A percentile compares a stretch with the other conserved stretches of the same genome.
Conservation (phyloP, 2,888 invertebrate genomes). For the Abrostola triplasia region DNA sequence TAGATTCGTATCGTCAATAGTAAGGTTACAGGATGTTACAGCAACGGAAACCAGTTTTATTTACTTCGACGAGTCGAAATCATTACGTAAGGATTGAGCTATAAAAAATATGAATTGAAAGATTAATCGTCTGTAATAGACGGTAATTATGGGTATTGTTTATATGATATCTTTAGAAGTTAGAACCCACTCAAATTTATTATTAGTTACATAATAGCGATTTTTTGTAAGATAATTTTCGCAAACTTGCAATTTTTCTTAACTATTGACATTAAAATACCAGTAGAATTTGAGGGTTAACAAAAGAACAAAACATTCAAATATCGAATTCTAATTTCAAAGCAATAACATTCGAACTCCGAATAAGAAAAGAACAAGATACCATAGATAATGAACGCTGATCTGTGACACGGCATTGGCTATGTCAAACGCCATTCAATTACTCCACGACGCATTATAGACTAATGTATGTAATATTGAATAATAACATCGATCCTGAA, state of each 20-base stretch:
- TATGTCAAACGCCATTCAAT: constrained; percentile 72
- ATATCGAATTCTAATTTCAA: constrained; percentile 1
- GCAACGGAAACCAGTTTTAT: constrained; percentile 44
- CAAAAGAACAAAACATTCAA: not conserved
- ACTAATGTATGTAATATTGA: constrained; percentile 65
- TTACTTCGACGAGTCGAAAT: constrained; percentile 41
- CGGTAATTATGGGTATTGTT: constrained; percentile 26
- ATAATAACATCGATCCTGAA: constrained; percentile 68
- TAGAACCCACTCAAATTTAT: too few relatives aligned
- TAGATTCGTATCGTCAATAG: constrained; percentile 62
- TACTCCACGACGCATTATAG: constrained; percentile 60
- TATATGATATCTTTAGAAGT: constrained; percentile 11
- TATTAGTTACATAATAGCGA: too few relatives aligned
- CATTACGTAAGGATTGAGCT: constrained; percentile 32
- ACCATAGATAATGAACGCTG: constrained; percentile 66
- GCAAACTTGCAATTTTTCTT: too few relatives aligned
- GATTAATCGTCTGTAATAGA: constrained; percentile 38
- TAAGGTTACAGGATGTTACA: constrained; percentile 74
- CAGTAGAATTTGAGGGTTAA: not conserved
- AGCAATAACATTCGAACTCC: constrained; percentile 1
- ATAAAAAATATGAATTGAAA: constrained; percentile 39
- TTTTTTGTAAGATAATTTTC: too few relatives aligned
- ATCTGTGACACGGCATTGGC: constrained; percentile 70
- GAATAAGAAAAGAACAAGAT: constrained; percentile 28
- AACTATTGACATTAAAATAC: too few relatives aligned